Base-by-base conservation (phyloP, 2,888 invertebrate genomes). In the Halocaridina rubra region DNA sequence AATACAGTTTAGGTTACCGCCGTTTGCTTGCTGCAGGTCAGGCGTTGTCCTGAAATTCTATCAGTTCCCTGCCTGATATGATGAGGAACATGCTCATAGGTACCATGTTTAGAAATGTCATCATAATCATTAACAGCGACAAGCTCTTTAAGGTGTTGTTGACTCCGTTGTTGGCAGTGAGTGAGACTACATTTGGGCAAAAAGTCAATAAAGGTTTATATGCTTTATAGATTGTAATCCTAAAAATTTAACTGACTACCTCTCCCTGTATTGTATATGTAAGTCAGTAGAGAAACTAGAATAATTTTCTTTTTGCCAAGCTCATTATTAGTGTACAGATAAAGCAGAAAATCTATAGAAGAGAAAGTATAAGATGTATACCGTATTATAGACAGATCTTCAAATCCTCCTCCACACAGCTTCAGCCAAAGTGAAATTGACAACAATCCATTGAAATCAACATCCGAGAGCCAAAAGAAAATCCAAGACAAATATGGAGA, bases 221-320 rank as follows among this genome's bases (percentile, higher is more conserved):
- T 74, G 24, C 46, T 24, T 74, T 74, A 8, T 61, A 46, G 39
- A 78, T 78, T 27, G 39, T 79, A 53, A n/a, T 79, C 46, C 69
- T 82, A 53, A 82, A 67, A 82, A 75, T 80, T 79, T 84, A 84
- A 84, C 84, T 74, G 79, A 84, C 84, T 84, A 84, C 84, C 84
- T 84, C 84, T 67, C 79, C 61, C 78, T 84, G 61, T 74, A 74
- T 74, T 74, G 74, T 74, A 74, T 27, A 39, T 39, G 74, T 79
- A 84, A 84, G 79, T 74, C 84, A 74, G 79, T 78, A 77, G 82
- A 78, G 78, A 64, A 77, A 61, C 78, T 82, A 82, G 77, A 74
- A 64, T 33, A 30, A 71, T 71, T 78, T 30, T 46, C 32, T 53
- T 77, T 24, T 71, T 80, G 74, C 80, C 61, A 59, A 72, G 80